Base-by-base conservation (phyloP, 2,113 vertebrate genomes). In the Willisornis vidua region DNA sequence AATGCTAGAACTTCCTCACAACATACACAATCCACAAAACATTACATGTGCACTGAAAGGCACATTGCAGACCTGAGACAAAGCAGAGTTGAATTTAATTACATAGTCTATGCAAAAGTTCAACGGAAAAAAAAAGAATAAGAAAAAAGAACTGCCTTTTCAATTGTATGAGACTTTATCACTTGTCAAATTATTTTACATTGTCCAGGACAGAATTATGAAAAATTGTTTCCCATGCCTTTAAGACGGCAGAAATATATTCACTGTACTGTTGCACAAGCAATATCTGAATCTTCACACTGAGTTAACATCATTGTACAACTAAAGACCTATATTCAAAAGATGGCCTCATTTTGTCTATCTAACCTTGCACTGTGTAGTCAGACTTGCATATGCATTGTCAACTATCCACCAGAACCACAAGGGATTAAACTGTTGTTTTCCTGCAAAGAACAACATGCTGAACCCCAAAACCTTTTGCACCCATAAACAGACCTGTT, bases 121-220 rank as follows among this genome's bases (percentile, higher is more conserved):
- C 33, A 88, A 24, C 43, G 2, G 7, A 41, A 67, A 87, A 90
- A 80, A 75, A 18, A 19, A 18, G 7, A 25, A 48, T 1, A 48
- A 41, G 6, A 18, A 78, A 46, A 85, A 68, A 59, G 10, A 26
- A 52, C 29, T 70, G 46, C 37, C 76, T 94, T 90, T 85, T 91
- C 70, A 89, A 85, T 62, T 59, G 52, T 70, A 68, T 0, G 12
- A 84, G 52, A n/a, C 33, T 85, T 91, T 35, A 75, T 72, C 43
- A 72, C 91, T 87, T 93, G 62, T 86, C 85, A 93, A 79, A 91
- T 67, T 85, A 92, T 35, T 90, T 49, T 45, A 85, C 41, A 49
- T 31, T 89, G 43, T 59, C 75, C 33, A 77, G 54, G 72, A 93
- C 65, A 87, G 41, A 10, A 9, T 25, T 68, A 90, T 61, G 68